phyloP scores from a whole-genome alignment of 2,888 invertebrate species.

The Flexamia atlantica region DNA sequence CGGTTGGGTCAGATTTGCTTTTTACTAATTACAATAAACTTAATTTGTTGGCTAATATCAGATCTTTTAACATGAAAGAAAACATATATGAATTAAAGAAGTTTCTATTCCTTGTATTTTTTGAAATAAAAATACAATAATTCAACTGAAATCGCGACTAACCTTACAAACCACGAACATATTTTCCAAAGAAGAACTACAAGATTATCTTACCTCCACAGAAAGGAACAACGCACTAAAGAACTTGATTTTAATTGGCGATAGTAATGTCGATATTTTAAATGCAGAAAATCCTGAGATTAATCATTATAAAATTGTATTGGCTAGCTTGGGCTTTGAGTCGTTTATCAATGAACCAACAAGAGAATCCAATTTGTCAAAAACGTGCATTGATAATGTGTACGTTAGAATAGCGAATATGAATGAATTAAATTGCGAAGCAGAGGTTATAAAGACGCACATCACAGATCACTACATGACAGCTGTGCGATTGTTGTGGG shows the following conservation, averaged over 20 bases:
- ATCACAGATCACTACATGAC: conserved; percentile 3
- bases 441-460: not conserved
- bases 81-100: too few relatives aligned
- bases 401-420: not conserved
- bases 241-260: not conserved
- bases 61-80: too few relatives aligned
- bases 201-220: not conserved
- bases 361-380: not conserved
- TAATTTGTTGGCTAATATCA: too few relatives aligned
- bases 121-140: too few relatives aligned
- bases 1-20: too few relatives aligned
- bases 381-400: conserved; percentile 14
- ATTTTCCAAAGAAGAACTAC: too few relatives aligned
- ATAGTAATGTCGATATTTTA: conserved; percentile 3
- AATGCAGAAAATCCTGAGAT: not conserved
- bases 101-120: too few relatives aligned
- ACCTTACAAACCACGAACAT: too few relatives aligned
- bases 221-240: not conserved
- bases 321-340: not conserved
- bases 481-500: not conserved
- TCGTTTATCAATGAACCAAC: conserved; percentile 4
- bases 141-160: too few relatives aligned
- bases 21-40: too few relatives aligned
- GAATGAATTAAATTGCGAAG: not conserved
- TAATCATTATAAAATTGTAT: conserved; percentile 11